Evolutionary conservation across 2,888 invertebrate species (phyloP).

Genomic region (Altica lythri): DNA sequence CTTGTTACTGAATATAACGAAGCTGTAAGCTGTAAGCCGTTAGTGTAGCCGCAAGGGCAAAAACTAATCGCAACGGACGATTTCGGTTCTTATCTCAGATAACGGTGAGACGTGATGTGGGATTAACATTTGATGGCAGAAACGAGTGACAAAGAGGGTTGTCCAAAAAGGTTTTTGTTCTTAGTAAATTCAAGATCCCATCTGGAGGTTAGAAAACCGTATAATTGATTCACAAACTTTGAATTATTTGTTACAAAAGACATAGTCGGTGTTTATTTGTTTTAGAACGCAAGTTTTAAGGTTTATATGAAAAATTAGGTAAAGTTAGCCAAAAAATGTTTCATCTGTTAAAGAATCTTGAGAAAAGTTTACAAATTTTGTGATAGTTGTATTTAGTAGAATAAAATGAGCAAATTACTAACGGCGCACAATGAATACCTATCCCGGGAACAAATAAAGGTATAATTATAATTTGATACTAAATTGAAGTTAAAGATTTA

Average conservation of each 20-base stretch:
- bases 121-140: conserved; percentile 9
- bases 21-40: neutral
- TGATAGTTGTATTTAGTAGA: no score
- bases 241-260: neutral
- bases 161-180: conserved; percentile 13
- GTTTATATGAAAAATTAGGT: no score
- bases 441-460: no score
- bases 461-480: no score
- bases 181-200: neutral
- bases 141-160: conserved; percentile 4
- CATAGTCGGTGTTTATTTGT: no score
- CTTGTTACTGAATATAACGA: no score
- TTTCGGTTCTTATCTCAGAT: conserved; percentile 10
- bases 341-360: no score
- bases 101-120: conserved; percentile 10
- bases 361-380: no score
- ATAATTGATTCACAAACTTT: conserved; percentile 1
- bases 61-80: conserved; percentile 14
- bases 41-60: neutral
- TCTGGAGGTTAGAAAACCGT: neutral
- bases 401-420: no score
- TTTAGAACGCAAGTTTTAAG: neutral
- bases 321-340: no score
- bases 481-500: no score
- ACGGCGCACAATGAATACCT: no score